Evolutionary conservation across 2,113 vertebrate species (phyloP), one percentile per base, ranked within the genome.

Genomic region (Tretioscincus oriximinensis): DNA sequence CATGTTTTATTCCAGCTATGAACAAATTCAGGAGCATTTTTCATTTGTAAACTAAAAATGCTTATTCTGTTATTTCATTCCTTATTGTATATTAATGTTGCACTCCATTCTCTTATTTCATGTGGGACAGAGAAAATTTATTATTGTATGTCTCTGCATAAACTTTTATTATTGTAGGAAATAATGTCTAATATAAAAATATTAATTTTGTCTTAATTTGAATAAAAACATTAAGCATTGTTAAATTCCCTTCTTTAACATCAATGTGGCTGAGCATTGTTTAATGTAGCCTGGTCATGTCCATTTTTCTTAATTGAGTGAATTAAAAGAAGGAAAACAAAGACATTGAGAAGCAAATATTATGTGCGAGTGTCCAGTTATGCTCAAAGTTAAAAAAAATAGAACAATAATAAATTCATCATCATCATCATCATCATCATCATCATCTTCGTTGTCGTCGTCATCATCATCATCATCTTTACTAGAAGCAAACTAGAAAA

Each of bases 321-420:
- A 45, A 21, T 26, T 41, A 2, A 60, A 11, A 60, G 31, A 35
- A 63, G 24, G 22, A 54, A n/a, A 67, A 73, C 54, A 73, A 54
- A 87, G 85, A 91, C 87, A 77, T 87, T 85, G 90, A 92, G 86
- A 93, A 90, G 82, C 85, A 77, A 90, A 92, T 83, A 87, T 90
- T 84, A 89, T 89, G 90, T 83, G 81, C 90, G 84, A 64, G 89
- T 89, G 81, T 87, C 86, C 28, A 77, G 83, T 90, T 90, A 90
- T 88, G 84, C 86, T 86, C 81, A 87, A 85, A 84, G 16, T 45
- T 71, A 21, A 71, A 47, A 21, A 31, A 21, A 63, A 77, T 12
- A n/a, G 2, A 49, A 66, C 18, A 10, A 51, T 26, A 76, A 76
- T 31, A 45, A 41, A 41, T 41, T 41, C 35, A 41, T 41, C 35